A percentile compares a stretch with the other conserved stretches of the same genome.
Conservation (phyloP, 1,140 invertebrate genomes). For the Agrilus planipennis region DNA sequence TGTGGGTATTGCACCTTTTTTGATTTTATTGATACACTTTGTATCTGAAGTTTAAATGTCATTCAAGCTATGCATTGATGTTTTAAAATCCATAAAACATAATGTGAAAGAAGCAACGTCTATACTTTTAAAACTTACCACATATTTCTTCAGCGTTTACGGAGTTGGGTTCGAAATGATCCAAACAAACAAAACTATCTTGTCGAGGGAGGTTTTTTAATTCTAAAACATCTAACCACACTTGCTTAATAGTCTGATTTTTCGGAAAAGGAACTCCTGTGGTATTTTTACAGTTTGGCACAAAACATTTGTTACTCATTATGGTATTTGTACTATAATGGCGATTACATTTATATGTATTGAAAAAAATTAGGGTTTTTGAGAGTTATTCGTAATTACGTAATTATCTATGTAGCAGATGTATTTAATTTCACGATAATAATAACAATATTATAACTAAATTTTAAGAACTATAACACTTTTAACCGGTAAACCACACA, state of each 20-base stretch:
- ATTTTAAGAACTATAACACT: no score
- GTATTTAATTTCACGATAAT: no score
- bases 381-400: no score
- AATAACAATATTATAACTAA: no score
- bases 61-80: background rate
- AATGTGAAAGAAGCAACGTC: background rate
- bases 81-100: background rate
- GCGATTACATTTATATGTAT: no score
- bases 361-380: no score
- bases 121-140: background rate
- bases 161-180: constrained; percentile 22
- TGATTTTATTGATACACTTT: constrained; percentile 1
- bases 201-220: constrained; percentile 11
- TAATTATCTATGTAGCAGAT: no score
- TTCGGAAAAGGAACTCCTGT: constrained; percentile 23
- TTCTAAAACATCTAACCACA: constrained; percentile 20
- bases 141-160: constrained; percentile 1
- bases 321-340: no score
- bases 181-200: constrained; percentile 23
- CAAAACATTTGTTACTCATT: constrained; percentile 17
- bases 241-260: constrained; percentile 14
- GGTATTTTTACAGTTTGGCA: constrained; percentile 24
- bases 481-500: no score
- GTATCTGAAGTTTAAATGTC: no score
- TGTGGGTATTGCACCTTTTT: constrained; percentile 6